Evolutionary conservation across 2,113 vertebrate genomes (phyloP).

Genomic region (Etheostoma cragini): DNA sequence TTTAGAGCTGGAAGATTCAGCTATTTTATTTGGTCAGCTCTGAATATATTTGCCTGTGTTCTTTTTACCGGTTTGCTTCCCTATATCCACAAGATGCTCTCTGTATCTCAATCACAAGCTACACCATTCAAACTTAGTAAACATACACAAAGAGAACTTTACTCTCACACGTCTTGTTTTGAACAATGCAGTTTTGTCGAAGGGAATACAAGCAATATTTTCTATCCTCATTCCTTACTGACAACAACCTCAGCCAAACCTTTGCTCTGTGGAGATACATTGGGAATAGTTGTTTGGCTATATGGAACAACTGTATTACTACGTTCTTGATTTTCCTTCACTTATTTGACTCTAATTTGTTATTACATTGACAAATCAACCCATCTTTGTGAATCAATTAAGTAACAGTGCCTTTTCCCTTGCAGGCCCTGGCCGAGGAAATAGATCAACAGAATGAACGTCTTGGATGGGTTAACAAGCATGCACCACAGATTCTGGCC

Average conservation of each 20-base stretch:
- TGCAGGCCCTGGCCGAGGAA: conserved; percentile 87
- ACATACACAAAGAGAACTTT: conserved; percentile 4
- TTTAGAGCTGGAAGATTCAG: conserved; percentile 9
- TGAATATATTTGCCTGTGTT: conserved; percentile 2
- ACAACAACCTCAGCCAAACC: not conserved
- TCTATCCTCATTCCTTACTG: conserved; percentile 1
- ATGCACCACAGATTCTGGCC: conserved; percentile 87
- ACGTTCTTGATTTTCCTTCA: not conserved
- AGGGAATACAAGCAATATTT: conserved; percentile 5
- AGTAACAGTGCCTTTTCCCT: not conserved
- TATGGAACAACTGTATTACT: not conserved
- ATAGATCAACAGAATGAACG: conserved; percentile 87
- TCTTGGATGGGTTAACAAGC: conserved; percentile 91
- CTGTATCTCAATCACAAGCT: conserved; percentile 22
- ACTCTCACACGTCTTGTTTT: conserved; percentile 17
- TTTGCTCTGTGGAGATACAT: not conserved
- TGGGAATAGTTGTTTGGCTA: not conserved
- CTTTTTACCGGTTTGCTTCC: not conserved
- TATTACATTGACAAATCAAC: not conserved
- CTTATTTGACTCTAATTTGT: not conserved
- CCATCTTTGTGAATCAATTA: conserved; percentile 2
- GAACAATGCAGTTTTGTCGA: conserved; percentile 5
- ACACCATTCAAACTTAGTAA: conserved; percentile 17
- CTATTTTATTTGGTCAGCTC: conserved; percentile 26
- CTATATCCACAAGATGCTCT: conserved; percentile 25